Conservation (phyloP, 2,888 invertebrate genomes). For the Stenodera caucasica region DNA sequence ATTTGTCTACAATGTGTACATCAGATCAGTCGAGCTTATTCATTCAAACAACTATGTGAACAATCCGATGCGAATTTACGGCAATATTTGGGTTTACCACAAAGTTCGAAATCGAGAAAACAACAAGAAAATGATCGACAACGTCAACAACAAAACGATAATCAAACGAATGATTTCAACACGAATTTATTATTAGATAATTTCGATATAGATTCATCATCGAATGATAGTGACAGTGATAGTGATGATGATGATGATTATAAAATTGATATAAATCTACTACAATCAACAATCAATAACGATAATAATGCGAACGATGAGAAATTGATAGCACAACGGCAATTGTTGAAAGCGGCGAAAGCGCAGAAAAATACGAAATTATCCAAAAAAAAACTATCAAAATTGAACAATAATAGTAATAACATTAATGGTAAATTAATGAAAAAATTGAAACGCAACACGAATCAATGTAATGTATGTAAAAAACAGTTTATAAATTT, state of each 20-base stretch:
- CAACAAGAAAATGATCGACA: constrained; percentile 39
- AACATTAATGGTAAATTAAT: constrained; percentile 29
- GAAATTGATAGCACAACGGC: constrained; percentile 54
- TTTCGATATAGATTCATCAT: constrained; percentile 50
- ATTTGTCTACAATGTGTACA: constrained; percentile 53
- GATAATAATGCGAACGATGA: constrained; percentile 48
- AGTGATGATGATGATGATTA: constrained; percentile 48
- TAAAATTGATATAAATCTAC: constrained; percentile 46
- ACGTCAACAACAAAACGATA: constrained; percentile 35
- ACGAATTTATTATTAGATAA: constrained; percentile 45
- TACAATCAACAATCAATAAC: constrained; percentile 34
- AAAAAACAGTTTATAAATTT: constrained; percentile 55
- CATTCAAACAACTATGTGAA: constrained; percentile 53
- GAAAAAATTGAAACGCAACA: constrained; percentile 49
- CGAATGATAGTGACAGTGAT: constrained; percentile 41
- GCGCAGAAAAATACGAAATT: constrained; percentile 46
- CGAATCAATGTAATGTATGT: constrained; percentile 55
- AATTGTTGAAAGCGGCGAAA: constrained; percentile 52
- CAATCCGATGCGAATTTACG: constrained; percentile 51
- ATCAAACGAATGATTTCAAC: constrained; percentile 43
- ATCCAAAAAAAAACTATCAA: constrained; percentile 49
- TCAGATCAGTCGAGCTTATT: constrained; percentile 49
- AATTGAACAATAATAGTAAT: constrained; percentile 30
- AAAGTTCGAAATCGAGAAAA: constrained; percentile 38
- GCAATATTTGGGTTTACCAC: too few relatives aligned